Evolutionary conservation across 2,113 vertebrate genomes (phyloP), one percentile per base, ranked within the genome.

Genomic region (Coracopsis vasa): DNA sequence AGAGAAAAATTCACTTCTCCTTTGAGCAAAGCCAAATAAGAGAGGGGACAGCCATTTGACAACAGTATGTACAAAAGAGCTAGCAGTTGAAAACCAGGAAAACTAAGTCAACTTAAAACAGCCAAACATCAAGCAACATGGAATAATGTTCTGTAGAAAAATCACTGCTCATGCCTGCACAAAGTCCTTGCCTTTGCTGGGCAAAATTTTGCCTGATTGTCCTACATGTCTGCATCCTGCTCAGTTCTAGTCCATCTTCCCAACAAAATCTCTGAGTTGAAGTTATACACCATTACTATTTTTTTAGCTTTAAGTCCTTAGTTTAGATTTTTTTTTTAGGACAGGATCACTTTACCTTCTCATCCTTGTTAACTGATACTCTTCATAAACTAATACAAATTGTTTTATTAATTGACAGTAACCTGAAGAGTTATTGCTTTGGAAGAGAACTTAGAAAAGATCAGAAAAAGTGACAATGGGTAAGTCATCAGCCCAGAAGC

Each of bases 51-150:
- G 89, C 31, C 45, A 28, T 92, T 51, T 45, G 58, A 37, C 70
- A 86, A 48, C 35, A 81, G 31, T 16, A 64, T 15, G 67, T 24
- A 91, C 42, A 73, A 82, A 44, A 92, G 61, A 69, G 23, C 67
- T 64, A 70, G 42, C 31, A 92, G 81, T 2, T 91, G 83, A 96
- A 97, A 97, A 58, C 13, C 56, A 96, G 58, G 51, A 75, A 70
- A 48, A 80, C 74, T 53, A 80, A 75, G 54, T 61, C 37, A 92
- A 60, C 54, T 92, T 72, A 64, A 86, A 97, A 41, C 44, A 89
- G 80, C 20, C 21, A 69, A 78, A 70, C 16, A 80, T 33, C 31
- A 61, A 78, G 16, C 13, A 71, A 53, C 3, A 7, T 11, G 29
- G 13, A 86, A 67, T 11, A 86, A 44, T 0, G 1, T 50, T 73